These are phyloP conservation scores for Lissonota sp. DNA, from an alignment of 2,888 invertebrate species.

Conservation along the genomic window DNA sequence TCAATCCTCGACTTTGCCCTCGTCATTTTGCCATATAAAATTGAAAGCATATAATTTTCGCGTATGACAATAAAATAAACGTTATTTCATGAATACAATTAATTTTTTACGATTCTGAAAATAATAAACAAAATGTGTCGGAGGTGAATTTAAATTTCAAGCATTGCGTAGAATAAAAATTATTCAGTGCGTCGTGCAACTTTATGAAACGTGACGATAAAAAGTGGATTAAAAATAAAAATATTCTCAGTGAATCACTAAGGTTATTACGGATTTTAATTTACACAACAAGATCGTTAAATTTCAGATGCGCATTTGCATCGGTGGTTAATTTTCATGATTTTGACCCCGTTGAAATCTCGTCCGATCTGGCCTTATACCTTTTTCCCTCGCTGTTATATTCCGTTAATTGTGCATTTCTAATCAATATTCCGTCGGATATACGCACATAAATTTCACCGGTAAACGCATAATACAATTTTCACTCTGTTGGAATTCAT, in stretches of 20 bases:
- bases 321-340: slow-evolving; percentile 23
- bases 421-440: slow-evolving; percentile 38
- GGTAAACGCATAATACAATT: slow-evolving; percentile 36
- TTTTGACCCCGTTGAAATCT: slow-evolving; percentile 8
- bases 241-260: not conserved
- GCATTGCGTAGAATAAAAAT: not conserved
- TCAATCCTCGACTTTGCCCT: too few species aligned
- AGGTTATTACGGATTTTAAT: too few species aligned
- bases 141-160: not conserved
- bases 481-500: slow-evolving; percentile 51
- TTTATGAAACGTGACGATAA: not conserved
- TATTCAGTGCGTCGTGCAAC: not conserved
- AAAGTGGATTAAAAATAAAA: not conserved
- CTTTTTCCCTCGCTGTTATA: too few species aligned
- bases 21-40: too few species aligned
- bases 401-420: slow-evolving; percentile 29
- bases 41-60: not conserved
- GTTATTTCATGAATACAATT: too few species aligned
- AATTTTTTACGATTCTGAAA: too few species aligned
- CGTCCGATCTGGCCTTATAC: not conserved
- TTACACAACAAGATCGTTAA: too few species aligned
- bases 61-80: not conserved
- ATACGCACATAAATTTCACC: not conserved
- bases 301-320: not conserved
- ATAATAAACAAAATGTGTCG: not conserved